phyloP scores from a whole-genome alignment of 2,888 invertebrate species.

The Mechanitis messenoides region DNA sequence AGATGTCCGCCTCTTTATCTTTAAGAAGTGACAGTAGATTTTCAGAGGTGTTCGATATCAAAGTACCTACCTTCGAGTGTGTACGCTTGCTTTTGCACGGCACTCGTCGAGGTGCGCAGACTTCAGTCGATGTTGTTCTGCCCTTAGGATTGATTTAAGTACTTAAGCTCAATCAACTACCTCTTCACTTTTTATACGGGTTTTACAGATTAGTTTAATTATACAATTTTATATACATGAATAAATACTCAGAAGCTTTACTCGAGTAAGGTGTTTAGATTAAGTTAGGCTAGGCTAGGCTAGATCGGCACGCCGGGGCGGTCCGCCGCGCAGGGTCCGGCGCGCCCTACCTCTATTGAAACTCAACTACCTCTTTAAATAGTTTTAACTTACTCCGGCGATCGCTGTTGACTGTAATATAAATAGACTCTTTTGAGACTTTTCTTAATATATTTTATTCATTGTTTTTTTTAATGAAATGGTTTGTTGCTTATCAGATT shows the following conservation, averaged over 20 bases:
- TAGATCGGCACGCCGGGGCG: slow-evolving; percentile 63
- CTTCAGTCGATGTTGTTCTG: slow-evolving; percentile 51
- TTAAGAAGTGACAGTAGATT: slow-evolving; percentile 58
- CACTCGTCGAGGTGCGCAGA: slow-evolving; percentile 37
- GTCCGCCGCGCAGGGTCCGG: slow-evolving; percentile 70
- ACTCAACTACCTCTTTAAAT: slow-evolving; percentile 75
- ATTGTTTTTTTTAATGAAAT: slow-evolving; percentile 64
- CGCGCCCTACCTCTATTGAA: slow-evolving; percentile 58
- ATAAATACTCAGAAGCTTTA: slow-evolving; percentile 76
- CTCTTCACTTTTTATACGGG: slow-evolving; percentile 77
- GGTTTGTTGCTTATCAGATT: slow-evolving; percentile 61
- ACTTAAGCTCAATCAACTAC: slow-evolving; percentile 76
- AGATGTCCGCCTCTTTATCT: slow-evolving; percentile 71
- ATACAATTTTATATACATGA: slow-evolving; percentile 75
- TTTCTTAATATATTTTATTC: slow-evolving; percentile 72
- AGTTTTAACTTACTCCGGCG: slow-evolving; percentile 65
- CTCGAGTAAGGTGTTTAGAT: slow-evolving; percentile 71
- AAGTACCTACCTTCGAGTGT: slow-evolving; percentile 42
- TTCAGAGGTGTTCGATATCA: slow-evolving; percentile 43
- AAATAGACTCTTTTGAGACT: slow-evolving; percentile 64
- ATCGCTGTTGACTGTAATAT: slow-evolving; percentile 63
- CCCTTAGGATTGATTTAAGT: slow-evolving; percentile 69
- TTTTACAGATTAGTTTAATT: slow-evolving; percentile 77
- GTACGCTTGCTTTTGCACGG: slow-evolving; percentile 36
- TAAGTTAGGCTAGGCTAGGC: slow-evolving; percentile 51